phyloP scores from a whole-genome alignment of 2,113 vertebrate genomes.

The Dolichotis patagonum region DNA sequence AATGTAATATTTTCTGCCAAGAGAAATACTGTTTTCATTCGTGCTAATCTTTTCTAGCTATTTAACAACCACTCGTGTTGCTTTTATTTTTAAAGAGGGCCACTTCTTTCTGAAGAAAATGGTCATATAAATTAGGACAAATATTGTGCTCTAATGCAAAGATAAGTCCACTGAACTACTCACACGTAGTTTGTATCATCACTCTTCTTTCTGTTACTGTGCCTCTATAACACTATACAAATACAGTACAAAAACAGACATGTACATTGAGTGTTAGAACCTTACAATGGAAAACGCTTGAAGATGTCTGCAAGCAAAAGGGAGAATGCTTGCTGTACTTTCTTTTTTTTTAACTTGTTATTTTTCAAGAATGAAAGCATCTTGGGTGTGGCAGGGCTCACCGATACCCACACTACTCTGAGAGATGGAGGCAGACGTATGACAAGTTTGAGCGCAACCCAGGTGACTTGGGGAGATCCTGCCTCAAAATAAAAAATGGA shows the following conservation, averaged over 20 bases:
- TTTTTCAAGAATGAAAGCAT: constrained; percentile 1
- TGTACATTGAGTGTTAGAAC: not conserved
- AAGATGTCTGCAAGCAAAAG: not conserved
- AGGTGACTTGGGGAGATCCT: not conserved
- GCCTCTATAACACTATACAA: not conserved
- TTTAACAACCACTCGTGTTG: constrained; percentile 50
- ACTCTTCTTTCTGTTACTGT: not conserved
- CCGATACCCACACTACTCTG: not conserved
- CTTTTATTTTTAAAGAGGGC: constrained; percentile 44
- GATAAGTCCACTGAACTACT: not conserved
- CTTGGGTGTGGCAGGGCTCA: not conserved
- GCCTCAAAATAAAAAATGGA: not conserved
- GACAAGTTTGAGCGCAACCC: not conserved
- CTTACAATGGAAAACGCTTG: not conserved
- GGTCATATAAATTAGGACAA: not conserved
- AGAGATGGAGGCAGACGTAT: not conserved
- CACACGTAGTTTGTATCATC: not conserved
- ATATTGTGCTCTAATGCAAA: not conserved
- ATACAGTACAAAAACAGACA: not conserved
- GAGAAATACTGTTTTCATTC: constrained; percentile 63
- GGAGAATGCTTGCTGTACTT: not conserved
- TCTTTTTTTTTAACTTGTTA: not conserved
- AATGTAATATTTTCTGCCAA: constrained; percentile 62
- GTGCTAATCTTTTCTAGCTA: constrained; percentile 65
- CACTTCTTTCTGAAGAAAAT: constrained; percentile 40